Percentiles rank a stretch among this genome's conserved stretches.
Conservation (phyloP, 2,113 vertebrate species). For the Azemiops feae region DNA sequence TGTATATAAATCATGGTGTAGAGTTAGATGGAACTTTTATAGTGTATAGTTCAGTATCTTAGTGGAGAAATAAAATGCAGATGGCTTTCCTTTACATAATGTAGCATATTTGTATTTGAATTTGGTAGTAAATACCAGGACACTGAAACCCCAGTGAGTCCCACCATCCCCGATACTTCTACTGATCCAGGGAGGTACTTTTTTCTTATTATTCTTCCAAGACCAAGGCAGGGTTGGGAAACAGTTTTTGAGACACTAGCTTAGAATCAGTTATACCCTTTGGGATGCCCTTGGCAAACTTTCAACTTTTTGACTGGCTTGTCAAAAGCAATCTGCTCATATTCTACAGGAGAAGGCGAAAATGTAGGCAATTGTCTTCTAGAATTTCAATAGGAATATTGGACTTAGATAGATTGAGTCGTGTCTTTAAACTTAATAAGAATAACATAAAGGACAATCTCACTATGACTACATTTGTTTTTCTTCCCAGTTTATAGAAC, state of each 20-base stretch:
- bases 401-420: not conserved
- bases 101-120: not conserved
- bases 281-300: conserved; percentile 12
- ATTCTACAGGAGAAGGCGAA: not conserved
- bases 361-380: not conserved
- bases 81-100: not conserved
- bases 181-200: not conserved
- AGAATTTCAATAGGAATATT: not conserved
- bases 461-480: not conserved
- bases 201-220: not conserved
- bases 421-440: not conserved
- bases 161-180: not conserved
- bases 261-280: not conserved
- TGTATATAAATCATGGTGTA: not conserved
- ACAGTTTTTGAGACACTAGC: not conserved
- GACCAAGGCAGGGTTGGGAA: not conserved
- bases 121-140: not conserved
- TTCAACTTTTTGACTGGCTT: not conserved
- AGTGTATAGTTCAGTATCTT: not conserved
- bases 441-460: not conserved
- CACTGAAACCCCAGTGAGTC: not conserved
- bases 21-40: not conserved
- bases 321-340: conserved; percentile 7
- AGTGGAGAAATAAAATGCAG: not conserved
- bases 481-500: not conserved